Percentiles rank a stretch among this genome's conserved stretches.
Conservation (phyloP, 2,888 invertebrate species). For the Cataglyphis livida region DNA sequence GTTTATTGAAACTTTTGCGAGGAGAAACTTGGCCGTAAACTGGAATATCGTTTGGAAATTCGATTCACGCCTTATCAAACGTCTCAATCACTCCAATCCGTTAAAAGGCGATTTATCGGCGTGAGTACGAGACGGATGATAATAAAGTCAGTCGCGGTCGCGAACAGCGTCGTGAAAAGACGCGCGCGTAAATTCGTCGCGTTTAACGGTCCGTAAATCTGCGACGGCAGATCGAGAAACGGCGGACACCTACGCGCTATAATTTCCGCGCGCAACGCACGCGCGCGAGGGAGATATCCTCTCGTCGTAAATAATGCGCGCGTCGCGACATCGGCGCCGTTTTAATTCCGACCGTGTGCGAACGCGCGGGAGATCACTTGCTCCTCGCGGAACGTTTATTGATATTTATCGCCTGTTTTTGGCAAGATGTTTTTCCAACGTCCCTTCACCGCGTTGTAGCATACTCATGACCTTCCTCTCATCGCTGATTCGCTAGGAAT, state of each 20-base stretch:
- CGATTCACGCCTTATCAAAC: neutral
- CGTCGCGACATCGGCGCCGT: conserved; percentile 41
- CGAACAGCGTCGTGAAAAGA: conserved; percentile 62
- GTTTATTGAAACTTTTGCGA: neutral
- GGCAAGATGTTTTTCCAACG: neutral
- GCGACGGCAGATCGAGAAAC: conserved; percentile 64
- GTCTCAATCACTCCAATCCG: neutral
- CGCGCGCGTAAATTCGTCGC: conserved; percentile 68
- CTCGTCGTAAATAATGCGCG: conserved; percentile 63
- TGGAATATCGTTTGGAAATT: neutral
- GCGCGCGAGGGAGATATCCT: conserved; percentile 26
- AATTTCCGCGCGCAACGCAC: conserved; percentile 68
- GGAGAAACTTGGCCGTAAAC: neutral
- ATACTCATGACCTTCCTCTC: neutral
- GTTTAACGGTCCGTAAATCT: conserved; percentile 74
- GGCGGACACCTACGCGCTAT: conserved; percentile 67
- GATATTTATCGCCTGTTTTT: conserved; percentile 45
- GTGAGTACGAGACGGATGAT: conserved; percentile 64
- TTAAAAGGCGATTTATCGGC: conserved; percentile 36
- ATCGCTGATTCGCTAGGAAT: neutral
- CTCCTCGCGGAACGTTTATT: conserved; percentile 29
- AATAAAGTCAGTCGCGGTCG: conserved; percentile 60
- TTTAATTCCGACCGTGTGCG: conserved; percentile 40
- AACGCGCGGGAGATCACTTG: conserved; percentile 14
- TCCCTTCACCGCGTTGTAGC: neutral